Evolutionary conservation across 2,888 invertebrate genomes (phyloP), one percentile per base, ranked within the genome.

Genomic region (Rhamphomyia laevipes): DNA sequence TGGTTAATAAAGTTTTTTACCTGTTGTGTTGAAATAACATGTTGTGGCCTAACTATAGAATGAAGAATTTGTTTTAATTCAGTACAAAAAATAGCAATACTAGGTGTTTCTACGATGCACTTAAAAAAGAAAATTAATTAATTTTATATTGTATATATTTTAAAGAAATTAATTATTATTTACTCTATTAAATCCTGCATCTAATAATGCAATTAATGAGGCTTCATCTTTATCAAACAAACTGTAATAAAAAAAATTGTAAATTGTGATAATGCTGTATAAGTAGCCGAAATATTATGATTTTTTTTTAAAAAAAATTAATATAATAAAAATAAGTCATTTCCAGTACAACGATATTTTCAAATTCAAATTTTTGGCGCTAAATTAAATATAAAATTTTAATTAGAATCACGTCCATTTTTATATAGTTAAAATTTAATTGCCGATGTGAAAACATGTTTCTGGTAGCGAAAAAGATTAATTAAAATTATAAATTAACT

Each of bases 131-230:
- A 47, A 52, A 50, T 21, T 21, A 27, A 40, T 41, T 30, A 15
- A 47, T 5, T 23, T 18, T 16, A 13, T 16, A 27, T 35, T 21
- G 4, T 2, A 21, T 35, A 2, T 15, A 18, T 17, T 47, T 41
- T 46, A 12, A 27, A n/a, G 16, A 12, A 31, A 44, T 44, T 16
- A 18, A 48, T 44, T 40, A 33, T 18, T 41, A 73, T 81, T 81
- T 75, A 92, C 93, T 79, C 89, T 80, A 73, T 86, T 87, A 71
- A 85, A 91, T 62, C 93, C 93, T 60, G 84, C 81, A 65, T 89
- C 86, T 61, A 92, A 73, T 60, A 86, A 78, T 57, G 84, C 80
- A 61, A 84, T 74, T 54, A 89, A 77, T 38, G 78, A 80, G 56
- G 84, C 79, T 66, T 91, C 91, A 63, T 89, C 86, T 68, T 85